Evolutionary conservation across 2,888 invertebrate genomes (phyloP), one percentile per base, ranked within the genome.

Genomic region (Seira musarum): DNA sequence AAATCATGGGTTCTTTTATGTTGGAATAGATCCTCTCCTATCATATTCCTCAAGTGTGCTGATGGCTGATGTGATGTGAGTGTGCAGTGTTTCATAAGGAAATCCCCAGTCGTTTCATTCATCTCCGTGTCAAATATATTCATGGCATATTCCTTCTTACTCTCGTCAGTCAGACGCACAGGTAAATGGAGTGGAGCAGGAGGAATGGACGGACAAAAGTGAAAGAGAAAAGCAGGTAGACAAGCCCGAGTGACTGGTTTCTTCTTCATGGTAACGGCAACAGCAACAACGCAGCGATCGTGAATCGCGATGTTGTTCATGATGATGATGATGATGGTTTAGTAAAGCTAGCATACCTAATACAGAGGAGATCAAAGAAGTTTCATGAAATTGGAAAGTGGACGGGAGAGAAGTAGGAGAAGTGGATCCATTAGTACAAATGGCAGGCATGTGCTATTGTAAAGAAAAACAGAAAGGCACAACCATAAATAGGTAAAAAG

Each of bases 351-450:
- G 35, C 53, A 66, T 74, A 64, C 67, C 67, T 68, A 76, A 76
- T 69, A 70, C 24, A 70, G 76, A 24, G 72, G 66, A 80, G 74
- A 80, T 80, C 80, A 80, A 76, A 80, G 80, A 69, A 69, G 46
- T 66, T 77, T 22, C 67, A 64, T 74, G 72, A 80, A 80, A 80
- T 80, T 80, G 80, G 80, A 80, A 80, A 80, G 71, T 75, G 75
- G 80, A 80, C 80, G 80, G 69, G 40, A 19, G 19, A 46, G 24
- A 63, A 15, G 17, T 19, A 46, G 8, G 70, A 40, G 30, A 80
- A 80, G 80, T 80, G 74, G 80, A 74, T 80, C 74, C 74, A 74
- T 80, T 80, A 80, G 65, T 70, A 64, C 30, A 40, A 70, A 60
- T 13, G 40, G 66, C 13, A 66, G 35, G n/a, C 60, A 60, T 60